Evolutionary conservation across 2,888 invertebrate species (phyloP).

Genomic region (Harpalus rufipes): DNA sequence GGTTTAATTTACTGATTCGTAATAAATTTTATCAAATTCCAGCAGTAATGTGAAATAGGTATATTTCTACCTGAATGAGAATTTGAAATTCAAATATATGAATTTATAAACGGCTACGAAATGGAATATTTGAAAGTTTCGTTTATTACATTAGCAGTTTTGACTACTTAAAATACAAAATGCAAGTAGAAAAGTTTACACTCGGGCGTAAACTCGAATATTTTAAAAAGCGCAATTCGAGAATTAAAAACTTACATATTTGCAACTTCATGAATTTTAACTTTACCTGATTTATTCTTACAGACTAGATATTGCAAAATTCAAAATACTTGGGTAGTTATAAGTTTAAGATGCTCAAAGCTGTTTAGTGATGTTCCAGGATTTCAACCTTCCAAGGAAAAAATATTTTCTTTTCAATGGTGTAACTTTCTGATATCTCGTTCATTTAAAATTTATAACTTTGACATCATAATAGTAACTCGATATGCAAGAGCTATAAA

Average conservation of each 20-base stretch:
- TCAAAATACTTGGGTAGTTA: not conserved
- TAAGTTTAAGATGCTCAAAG: no score
- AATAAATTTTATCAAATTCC: not conserved
- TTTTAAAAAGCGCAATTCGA: not conserved
- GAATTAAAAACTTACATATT: not conserved
- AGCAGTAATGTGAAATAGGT: not conserved
- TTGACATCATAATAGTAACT: no score
- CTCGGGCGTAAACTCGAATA: not conserved
- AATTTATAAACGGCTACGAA: not conserved
- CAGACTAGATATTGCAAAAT: not conserved
- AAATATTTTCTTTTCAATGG: no score
- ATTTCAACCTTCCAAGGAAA: no score
- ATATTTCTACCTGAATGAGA: constrained; percentile 4
- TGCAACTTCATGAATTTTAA: not conserved
- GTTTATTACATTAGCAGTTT: constrained; percentile 22
- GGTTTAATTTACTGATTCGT: not conserved
- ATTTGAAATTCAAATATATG: constrained; percentile 32
- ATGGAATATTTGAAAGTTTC: constrained; percentile 9
- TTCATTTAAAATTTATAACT: no score
- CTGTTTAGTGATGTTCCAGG: no score
- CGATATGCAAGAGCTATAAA: no score
- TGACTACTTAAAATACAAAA: not conserved
- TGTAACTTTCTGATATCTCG: no score
- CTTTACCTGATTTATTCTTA: not conserved
- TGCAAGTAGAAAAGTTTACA: constrained; percentile 12